Percentiles rank a stretch among this genome's conserved stretches.
phyloP scores from a whole-genome alignment of 2,797 vertebrate genomes.

The Staurois parvus region DNA sequence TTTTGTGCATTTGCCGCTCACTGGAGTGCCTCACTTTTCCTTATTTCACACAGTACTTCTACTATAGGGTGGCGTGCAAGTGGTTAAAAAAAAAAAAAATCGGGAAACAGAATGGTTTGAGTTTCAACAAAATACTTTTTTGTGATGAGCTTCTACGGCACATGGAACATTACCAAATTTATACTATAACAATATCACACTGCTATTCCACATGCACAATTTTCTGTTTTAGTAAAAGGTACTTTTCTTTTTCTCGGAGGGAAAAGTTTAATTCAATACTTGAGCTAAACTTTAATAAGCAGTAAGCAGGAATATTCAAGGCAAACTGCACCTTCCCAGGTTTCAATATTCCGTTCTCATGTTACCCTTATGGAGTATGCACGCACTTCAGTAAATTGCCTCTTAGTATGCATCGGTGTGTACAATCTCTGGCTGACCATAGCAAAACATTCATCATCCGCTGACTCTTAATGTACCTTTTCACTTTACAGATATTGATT shows the following conservation, averaged over 20 bases:
- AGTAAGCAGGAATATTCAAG: not conserved
- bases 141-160: not conserved
- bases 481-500: slow-evolving; percentile 60
- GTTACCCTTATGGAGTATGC: slow-evolving; percentile 24
- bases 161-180: too few relatives aligned
- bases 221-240: not conserved
- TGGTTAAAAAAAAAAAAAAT: too few relatives aligned
- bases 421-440: slow-evolving; percentile 57
- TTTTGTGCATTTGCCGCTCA: too few relatives aligned
- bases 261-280: not conserved
- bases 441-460: slow-evolving; percentile 55
- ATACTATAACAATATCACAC: not conserved
- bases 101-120: too few relatives aligned
- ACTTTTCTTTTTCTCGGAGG: not conserved
- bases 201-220: not conserved
- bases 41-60: too few relatives aligned
- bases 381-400: slow-evolving; percentile 51
- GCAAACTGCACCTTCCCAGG: not conserved
- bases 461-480: slow-evolving; percentile 57
- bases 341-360: slow-evolving; percentile 29
- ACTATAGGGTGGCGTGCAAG: too few relatives aligned
- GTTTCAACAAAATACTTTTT: too few relatives aligned
- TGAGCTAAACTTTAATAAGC: not conserved
- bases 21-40: too few relatives aligned
- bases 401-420: slow-evolving; percentile 54